Base-by-base conservation (phyloP, 2,113 vertebrate species). In the Crotalus viridis region DNA sequence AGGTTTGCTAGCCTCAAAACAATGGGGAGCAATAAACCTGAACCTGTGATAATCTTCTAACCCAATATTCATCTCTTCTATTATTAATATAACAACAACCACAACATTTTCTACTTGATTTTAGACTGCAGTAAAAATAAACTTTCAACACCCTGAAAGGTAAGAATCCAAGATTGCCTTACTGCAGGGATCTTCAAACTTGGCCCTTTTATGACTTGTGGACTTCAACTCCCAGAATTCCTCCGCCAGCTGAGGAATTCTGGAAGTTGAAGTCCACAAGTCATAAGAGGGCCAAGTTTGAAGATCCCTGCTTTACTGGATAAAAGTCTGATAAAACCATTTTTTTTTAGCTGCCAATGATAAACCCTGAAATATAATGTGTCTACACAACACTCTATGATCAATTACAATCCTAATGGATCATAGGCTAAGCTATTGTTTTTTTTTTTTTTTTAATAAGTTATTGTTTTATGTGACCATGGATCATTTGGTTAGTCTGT, bases 61-160 rank as follows among this genome's bases (percentile, higher is more conserved):
- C 89, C 90, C 57, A 89, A 88, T 88, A 7, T 33, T 87, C 5
- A 87, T 22, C 4, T 87, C 46, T n/a, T 46, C 33, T n/a, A 28
- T 24, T 43, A 46, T 46, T 43, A 85, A 85, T 22, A 94, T 95
- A 91, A 94, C 95, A 95, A 94, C 89, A 46, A 46, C 57, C 91
- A 17, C 89, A 3, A 91, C 28, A 93, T 54, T 93, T 92, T 88
- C 4, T 51, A 26, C 91, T 48, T 81, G n/a, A 55, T 69, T 95
- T 59, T 69, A 10, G 12, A 43, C 17, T 46, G 10, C 10, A 46
- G 26, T 3, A 46, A 85, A 85, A 74, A 5, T 33, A 74, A 74
- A 74, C 28, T 74, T 74, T 33, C n/a, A 74, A 33, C 0, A 33
- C n/a, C 64, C n/a, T 2, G 33, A 74, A 12, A 69, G 64, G 4